phyloP scores from a whole-genome alignment of 2,113 vertebrate genomes.

The Hyperoodon ampullatus region DNA sequence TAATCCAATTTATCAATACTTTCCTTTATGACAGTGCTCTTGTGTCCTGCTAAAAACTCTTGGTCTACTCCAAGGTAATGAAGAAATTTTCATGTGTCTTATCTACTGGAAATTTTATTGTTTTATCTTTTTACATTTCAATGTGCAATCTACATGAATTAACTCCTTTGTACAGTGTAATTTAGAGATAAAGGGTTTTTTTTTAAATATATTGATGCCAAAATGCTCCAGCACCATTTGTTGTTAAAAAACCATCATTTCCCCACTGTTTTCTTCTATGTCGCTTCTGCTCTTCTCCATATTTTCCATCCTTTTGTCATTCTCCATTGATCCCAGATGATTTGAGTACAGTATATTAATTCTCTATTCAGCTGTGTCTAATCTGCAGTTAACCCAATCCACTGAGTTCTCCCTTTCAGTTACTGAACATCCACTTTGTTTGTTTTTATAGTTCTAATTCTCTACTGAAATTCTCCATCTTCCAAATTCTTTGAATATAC shows the following conservation, averaged over 20 bases:
- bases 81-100: not conserved
- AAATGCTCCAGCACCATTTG: not conserved
- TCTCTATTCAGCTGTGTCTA: not conserved
- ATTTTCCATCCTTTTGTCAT: not conserved
- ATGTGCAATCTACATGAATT: not conserved
- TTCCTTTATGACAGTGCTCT: not conserved
- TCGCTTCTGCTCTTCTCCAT: not conserved
- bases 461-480: not conserved
- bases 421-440: not conserved
- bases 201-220: not conserved
- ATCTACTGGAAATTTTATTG: not conserved
- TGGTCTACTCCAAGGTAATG: not conserved
- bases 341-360: not conserved
- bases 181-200: not conserved
- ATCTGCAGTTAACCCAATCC: not conserved
- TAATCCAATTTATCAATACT: not conserved
- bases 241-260: not conserved
- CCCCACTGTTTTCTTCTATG: not conserved
- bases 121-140: conserved; percentile 7
- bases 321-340: not conserved
- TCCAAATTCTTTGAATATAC: not conserved
- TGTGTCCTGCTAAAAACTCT: not conserved
- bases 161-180: not conserved
- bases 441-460: not conserved
- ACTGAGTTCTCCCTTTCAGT: not conserved